A percentile compares a stretch with the other conserved stretches of the same genome.
Evolutionary conservation across 2,797 vertebrate genomes (phyloP).

Genomic region (Limosa lapponica): DNA sequence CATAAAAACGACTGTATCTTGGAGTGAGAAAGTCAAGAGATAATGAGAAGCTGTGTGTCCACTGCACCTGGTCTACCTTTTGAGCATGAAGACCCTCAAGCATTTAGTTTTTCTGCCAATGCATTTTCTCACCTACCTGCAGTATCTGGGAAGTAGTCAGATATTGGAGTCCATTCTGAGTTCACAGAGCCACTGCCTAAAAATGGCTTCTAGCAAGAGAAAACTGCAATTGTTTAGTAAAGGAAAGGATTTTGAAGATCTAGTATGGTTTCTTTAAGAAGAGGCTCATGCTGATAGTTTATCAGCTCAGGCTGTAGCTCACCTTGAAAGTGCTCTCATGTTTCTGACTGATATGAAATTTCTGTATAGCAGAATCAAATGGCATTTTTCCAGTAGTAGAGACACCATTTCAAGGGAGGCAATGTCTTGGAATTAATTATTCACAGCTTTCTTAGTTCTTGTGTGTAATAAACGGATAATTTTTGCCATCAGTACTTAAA

Average conservation of each 20-base stretch:
- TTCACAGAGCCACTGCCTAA: background rate
- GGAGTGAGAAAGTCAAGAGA: background rate
- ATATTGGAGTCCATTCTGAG: background rate
- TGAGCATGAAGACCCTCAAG: background rate
- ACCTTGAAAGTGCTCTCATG: fast-evolving
- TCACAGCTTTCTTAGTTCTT: background rate
- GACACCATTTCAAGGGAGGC: background rate
- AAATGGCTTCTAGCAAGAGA: background rate
- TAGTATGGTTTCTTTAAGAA: background rate
- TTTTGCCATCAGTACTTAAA: background rate
- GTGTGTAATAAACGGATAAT: background rate
- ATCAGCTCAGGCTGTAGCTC: background rate
- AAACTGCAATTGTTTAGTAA: background rate
- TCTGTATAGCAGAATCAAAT: background rate
- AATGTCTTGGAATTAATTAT: background rate
- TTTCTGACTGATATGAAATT: background rate
- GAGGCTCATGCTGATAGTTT: background rate
- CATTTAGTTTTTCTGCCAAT: background rate
- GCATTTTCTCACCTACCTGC: background rate
- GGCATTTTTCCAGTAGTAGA: background rate
- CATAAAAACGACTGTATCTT: background rate
- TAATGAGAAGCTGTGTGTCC: background rate
- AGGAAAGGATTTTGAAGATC: background rate
- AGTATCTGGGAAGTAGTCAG: background rate
- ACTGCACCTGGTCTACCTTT: background rate